Evolutionary conservation across 2,888 invertebrate species (phyloP).

Genomic region (Nomada lathburiana): DNA sequence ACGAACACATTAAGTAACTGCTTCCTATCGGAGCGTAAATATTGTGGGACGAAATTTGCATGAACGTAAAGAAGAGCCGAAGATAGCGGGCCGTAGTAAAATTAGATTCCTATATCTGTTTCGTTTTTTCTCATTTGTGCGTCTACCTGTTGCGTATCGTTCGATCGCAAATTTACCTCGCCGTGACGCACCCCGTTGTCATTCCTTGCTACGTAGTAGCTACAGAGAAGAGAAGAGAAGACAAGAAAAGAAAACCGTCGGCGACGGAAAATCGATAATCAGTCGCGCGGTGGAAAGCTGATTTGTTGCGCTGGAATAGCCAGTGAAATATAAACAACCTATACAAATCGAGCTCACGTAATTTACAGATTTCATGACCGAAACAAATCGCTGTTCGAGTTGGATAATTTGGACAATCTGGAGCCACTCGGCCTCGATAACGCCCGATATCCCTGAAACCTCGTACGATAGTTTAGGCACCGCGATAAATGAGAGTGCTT

Average conservation of each 20-base stretch:
- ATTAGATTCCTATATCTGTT: not conserved
- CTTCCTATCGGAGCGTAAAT: too few relatives aligned
- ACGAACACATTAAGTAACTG: not conserved
- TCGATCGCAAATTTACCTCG: slow-evolving; percentile 9
- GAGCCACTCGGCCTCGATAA: not conserved
- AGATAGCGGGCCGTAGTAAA: not conserved
- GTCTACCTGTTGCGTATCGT: not conserved
- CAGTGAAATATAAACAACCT: not conserved
- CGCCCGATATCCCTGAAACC: not conserved
- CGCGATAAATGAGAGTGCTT: not conserved
- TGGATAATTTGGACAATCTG: not conserved
- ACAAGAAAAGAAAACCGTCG: slow-evolving; percentile 35
- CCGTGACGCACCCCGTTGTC: not conserved
- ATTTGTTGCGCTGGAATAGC: slow-evolving; percentile 2
- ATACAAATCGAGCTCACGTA: not conserved
- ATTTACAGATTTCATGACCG: too few relatives aligned
- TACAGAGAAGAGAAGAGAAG: too few relatives aligned
- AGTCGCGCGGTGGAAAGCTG: not conserved
- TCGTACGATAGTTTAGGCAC: not conserved
- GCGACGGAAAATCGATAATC: slow-evolving; percentile 44
- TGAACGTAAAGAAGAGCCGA: not conserved
- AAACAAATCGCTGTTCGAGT: not conserved
- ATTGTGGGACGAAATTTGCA: not conserved
- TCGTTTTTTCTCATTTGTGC: not conserved
- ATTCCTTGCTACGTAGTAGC: slow-evolving; percentile 4